Evolutionary conservation across 2,797 vertebrate genomes (phyloP).

Genomic region (Neosilurus hyrtlii): DNA sequence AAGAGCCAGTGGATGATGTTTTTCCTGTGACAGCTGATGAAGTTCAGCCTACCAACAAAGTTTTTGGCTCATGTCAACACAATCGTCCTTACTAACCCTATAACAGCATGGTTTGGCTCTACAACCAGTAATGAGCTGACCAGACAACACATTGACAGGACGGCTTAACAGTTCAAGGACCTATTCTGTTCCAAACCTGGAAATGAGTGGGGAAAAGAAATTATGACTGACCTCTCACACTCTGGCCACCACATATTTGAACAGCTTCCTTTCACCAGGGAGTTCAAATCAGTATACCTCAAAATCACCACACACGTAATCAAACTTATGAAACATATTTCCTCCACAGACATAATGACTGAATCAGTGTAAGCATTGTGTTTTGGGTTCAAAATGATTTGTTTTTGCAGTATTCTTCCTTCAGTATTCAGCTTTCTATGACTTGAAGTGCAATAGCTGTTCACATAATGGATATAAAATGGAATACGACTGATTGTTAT

Average conservation of each 20-base stretch:
- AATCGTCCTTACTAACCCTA: conserved; percentile 10
- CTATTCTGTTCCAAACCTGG: background rate
- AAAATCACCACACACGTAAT: background rate
- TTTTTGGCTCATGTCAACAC: background rate
- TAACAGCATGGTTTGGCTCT: background rate
- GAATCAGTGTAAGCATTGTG: background rate
- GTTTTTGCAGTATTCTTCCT: background rate
- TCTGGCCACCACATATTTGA: conserved; percentile 9
- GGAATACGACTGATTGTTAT: too few species aligned
- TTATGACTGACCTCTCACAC: background rate
- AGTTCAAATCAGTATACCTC: background rate
- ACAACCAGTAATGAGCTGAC: conserved; percentile 5
- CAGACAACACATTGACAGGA: conserved; percentile 2
- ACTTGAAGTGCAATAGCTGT: background rate
- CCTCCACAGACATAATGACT: background rate
- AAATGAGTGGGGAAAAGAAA: background rate
- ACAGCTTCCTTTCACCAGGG: background rate
- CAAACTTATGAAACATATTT: background rate
- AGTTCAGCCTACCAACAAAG: background rate
- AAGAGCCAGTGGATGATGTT: background rate
- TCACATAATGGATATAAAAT: background rate
- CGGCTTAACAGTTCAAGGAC: background rate
- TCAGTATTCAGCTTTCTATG: background rate
- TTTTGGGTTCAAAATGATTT: background rate
- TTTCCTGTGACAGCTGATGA: conserved; percentile 1